Evolutionary conservation across 2,888 invertebrate genomes (phyloP).

Genomic region (Yponomeuta cagnagella): DNA sequence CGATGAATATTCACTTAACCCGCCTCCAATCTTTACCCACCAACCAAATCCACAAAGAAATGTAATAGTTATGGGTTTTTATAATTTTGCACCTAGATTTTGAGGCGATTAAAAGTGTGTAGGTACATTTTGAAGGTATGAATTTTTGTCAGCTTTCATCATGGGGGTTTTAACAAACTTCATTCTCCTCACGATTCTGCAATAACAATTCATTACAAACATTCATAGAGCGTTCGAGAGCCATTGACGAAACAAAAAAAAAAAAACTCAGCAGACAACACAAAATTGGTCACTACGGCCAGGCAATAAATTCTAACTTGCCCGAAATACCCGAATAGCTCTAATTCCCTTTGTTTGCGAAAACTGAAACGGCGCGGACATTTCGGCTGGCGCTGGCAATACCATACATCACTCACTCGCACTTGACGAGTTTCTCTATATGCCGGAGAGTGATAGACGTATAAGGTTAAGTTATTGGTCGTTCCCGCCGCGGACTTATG

Average conservation of each 20-base stretch:
- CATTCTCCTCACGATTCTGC: background rate
- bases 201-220: background rate
- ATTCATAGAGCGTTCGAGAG: background rate
- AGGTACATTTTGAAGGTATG: too few relatives aligned
- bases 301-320: conserved; percentile 58
- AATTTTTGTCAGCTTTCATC: too few relatives aligned
- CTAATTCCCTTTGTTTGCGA: conserved; percentile 59
- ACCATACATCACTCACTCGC: conserved; percentile 62
- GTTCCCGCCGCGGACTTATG: conserved; percentile 18
- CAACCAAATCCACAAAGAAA: too few relatives aligned
- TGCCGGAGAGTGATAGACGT: conserved; percentile 59
- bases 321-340: conserved; percentile 55
- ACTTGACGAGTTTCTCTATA: conserved; percentile 49
- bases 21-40: too few relatives aligned
- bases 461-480: conserved; percentile 26
- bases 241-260: conserved; percentile 33
- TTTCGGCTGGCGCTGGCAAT: conserved; percentile 47
- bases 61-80: too few relatives aligned
- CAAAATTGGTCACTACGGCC: conserved; percentile 49
- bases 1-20: too few relatives aligned
- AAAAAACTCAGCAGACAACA: conserved; percentile 22
- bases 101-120: too few relatives aligned
- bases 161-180: too few relatives aligned
- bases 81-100: too few relatives aligned
- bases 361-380: conserved; percentile 51